Evolutionary conservation across 1,140 invertebrate species (phyloP).

Genomic region (Musca domestica): DNA sequence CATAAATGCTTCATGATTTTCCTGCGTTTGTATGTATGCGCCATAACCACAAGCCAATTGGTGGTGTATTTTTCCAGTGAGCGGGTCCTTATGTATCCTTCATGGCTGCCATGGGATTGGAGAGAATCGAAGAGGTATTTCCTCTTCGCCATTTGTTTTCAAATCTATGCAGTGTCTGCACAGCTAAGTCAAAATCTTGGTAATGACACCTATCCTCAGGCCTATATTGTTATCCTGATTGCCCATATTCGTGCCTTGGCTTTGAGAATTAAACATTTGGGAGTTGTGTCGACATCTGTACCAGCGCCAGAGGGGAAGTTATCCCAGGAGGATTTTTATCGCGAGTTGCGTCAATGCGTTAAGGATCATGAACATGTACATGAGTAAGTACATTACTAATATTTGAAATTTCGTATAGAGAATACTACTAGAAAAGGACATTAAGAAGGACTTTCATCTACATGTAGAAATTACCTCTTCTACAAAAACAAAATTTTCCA

Average conservation of each 20-base stretch:
- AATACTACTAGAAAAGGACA: too few species aligned
- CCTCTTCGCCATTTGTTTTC: conserved; percentile 1
- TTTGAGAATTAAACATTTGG: conserved; percentile 25
- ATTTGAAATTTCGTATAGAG: too few species aligned
- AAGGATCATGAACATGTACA: conserved; percentile 37
- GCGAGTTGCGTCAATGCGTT: conserved; percentile 30
- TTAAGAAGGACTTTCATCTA: too few species aligned
- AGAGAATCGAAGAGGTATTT: background rate
- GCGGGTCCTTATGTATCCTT: conserved; percentile 27
- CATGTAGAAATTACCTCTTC: too few species aligned
- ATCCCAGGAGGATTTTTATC: background rate
- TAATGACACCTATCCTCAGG: conserved; percentile 33
- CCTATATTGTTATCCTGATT: conserved; percentile 36
- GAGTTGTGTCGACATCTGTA: background rate
- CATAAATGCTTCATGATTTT: background rate
- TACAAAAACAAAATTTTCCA: too few species aligned
- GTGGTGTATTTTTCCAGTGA: conserved; percentile 22
- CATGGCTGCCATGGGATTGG: conserved; percentile 41
- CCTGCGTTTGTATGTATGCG: background rate
- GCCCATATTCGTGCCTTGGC: conserved; percentile 36
- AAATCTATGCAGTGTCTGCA: background rate
- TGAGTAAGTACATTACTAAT: conserved; percentile 21
- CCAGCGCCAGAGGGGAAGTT: background rate
- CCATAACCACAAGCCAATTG: background rate
- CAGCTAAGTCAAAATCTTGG: background rate